Percentiles rank a stretch among this genome's conserved stretches.
Evolutionary conservation across 2,888 invertebrate genomes (phyloP).

Genomic region (Cylloceria caligata): DNA sequence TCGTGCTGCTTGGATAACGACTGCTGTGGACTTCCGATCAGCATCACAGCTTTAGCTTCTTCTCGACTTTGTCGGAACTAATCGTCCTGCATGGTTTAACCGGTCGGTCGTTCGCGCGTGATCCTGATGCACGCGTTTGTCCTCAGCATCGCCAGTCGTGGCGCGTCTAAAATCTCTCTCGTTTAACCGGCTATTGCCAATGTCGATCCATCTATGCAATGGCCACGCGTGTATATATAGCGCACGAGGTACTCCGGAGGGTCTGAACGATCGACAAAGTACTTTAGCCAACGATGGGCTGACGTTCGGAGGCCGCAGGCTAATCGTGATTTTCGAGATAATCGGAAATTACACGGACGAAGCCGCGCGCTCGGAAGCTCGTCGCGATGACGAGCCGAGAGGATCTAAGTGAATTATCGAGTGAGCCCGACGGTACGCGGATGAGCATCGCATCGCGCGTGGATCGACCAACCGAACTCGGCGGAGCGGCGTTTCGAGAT

Average conservation of each 20-base stretch:
- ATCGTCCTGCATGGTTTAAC: slow-evolving; percentile 65
- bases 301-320: slow-evolving; percentile 61
- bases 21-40: slow-evolving; percentile 64
- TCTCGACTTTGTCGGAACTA: slow-evolving; percentile 75
- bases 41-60: slow-evolving; percentile 59
- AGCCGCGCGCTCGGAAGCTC: slow-evolving; percentile 56
- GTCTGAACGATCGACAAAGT: slow-evolving; percentile 48
- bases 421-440: background rate
- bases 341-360: slow-evolving; percentile 72
- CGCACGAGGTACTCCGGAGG: slow-evolving; percentile 1
- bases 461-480: slow-evolving; percentile 39
- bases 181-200: background rate
- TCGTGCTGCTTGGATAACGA: slow-evolving; percentile 71
- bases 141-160: background rate
- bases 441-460: slow-evolving; percentile 26
- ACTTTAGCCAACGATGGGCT: slow-evolving; percentile 46
- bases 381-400: slow-evolving; percentile 61
- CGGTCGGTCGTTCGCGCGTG: slow-evolving; percentile 1
- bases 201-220: background rate
- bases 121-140: background rate
- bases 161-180: background rate
- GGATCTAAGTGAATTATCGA: slow-evolving; percentile 12
- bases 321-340: slow-evolving; percentile 75
- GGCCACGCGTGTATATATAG: background rate
- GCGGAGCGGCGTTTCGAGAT: slow-evolving; percentile 54